Base-by-base conservation (phyloP, 2,797 vertebrate genomes). In the Poecilia gillii region DNA sequence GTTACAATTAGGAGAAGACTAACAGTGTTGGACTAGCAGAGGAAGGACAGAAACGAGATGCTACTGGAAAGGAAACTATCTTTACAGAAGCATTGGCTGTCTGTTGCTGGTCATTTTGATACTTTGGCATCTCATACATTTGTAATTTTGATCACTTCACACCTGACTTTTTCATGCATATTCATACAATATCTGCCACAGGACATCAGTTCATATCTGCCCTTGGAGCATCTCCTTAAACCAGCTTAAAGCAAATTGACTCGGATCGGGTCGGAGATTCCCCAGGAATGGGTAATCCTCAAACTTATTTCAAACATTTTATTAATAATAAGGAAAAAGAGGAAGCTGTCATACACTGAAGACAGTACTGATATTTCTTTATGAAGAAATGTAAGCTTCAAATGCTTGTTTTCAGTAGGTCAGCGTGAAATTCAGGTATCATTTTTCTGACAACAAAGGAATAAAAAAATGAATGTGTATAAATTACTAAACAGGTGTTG, bases 401-500 rank as follows among this genome's bases (percentile, higher is more conserved):
- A 4, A 9, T 57, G 46, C 11, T 49, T 79, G 3, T 74, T 78
- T 6, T 75, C n/a, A 77, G 25, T 25, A 64, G 45, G 20, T 77
- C 18, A 59, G 76, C 78, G 47, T 75, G 4, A 76, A 78, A 66
- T 72, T 33, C 25, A 83, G 46, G 41, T 28, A 78, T 36, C 0
- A 3, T 53, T 77, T 85, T 59, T 36, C 71, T 18, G 25, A 73
- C 0, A 43, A 8, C 49, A 77, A 74, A 46, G 64, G 39, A 9
- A 74, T 12, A 59, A 59, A 72, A 72, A 16, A 14, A 43, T 62
- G 51, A 43, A 76, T 3, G 5, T 59, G 20, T 33, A 87, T 87
- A 45, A 82, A 85, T 85, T 31, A 84, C 79, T 80, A 74, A 84
- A 78, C 23, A 75, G 33, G 55, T 51, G 47, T 49, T 81, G 74